Conservation (phyloP, 2,888 invertebrate species). For the Eupithecia exiguata region DNA sequence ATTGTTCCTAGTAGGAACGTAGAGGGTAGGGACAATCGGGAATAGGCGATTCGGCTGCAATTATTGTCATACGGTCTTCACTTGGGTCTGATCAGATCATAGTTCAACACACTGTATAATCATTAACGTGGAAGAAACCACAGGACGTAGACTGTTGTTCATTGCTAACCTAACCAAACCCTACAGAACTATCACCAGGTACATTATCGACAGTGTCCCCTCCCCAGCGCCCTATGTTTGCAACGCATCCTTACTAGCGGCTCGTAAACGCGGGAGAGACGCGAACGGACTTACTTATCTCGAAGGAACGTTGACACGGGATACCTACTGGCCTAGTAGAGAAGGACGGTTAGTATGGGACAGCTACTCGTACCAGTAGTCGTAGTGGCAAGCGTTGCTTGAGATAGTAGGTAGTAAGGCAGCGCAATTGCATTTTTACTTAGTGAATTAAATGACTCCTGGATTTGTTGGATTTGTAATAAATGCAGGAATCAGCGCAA, state of each 20-base stretch:
- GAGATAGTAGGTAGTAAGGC: neutral
- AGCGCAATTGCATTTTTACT: neutral
- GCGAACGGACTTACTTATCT: constrained; percentile 23
- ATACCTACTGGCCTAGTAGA: constrained; percentile 9
- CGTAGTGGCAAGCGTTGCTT: neutral
- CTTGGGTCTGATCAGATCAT: too few species aligned
- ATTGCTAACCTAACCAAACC: neutral
- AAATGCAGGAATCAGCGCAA: too few species aligned
- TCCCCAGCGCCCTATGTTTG: constrained; percentile 29
- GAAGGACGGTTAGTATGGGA: neutral
- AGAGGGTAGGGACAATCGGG: too few species aligned
- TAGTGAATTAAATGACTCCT: neutral
- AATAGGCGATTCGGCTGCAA: too few species aligned
- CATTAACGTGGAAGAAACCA: neutral
- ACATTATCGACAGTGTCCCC: constrained; percentile 24
- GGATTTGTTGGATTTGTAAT: too few species aligned
- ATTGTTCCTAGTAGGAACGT: too few species aligned
- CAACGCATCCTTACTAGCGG: constrained; percentile 28
- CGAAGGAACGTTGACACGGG: constrained; percentile 13
- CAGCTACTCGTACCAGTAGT: neutral
- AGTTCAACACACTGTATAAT: too few species aligned
- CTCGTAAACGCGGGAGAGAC: constrained; percentile 25
- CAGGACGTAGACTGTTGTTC: neutral
- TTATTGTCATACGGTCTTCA: too few species aligned
- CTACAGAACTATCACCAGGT: constrained; percentile 13